Conservation (phyloP, 2,113 vertebrate species). For the Brachyhypopomus gauderio region DNA sequence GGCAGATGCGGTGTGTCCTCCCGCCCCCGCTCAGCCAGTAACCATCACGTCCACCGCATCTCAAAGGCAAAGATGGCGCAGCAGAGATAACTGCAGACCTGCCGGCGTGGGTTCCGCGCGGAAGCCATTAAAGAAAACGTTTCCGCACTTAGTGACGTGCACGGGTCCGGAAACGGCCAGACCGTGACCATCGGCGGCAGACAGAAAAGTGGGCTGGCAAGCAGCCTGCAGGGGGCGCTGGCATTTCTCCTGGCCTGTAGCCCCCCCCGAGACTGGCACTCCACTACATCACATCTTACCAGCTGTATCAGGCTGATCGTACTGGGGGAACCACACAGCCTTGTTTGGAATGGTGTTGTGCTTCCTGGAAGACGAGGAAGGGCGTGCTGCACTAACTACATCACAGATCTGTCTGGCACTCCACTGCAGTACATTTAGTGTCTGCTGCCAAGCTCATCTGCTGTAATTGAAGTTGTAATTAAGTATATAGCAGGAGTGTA, state of each 20-base stretch:
- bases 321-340: background rate
- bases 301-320: background rate
- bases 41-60: too few species aligned
- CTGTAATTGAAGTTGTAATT: background rate
- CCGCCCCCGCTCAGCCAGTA: background rate
- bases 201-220: background rate
- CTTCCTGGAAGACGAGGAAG: constrained; percentile 4
- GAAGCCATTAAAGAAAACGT: too few species aligned
- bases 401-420: background rate
- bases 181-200: background rate
- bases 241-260: background rate
- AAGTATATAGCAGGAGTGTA: too few species aligned
- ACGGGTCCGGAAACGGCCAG: background rate
- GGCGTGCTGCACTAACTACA: background rate
- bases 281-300: constrained; percentile 25
- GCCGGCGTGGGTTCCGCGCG: background rate
- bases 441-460: background rate
- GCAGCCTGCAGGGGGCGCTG: constrained; percentile 27
- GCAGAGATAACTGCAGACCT: background rate
- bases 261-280: background rate
- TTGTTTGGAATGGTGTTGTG: too few species aligned
- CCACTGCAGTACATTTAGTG: constrained; percentile 8
- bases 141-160: too few species aligned
- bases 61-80: background rate
- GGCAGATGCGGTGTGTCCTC: background rate